These are phyloP conservation scores for Chrosomus eos DNA, from an alignment of 2,797 vertebrate species.

Conservation along the genomic window DNA sequence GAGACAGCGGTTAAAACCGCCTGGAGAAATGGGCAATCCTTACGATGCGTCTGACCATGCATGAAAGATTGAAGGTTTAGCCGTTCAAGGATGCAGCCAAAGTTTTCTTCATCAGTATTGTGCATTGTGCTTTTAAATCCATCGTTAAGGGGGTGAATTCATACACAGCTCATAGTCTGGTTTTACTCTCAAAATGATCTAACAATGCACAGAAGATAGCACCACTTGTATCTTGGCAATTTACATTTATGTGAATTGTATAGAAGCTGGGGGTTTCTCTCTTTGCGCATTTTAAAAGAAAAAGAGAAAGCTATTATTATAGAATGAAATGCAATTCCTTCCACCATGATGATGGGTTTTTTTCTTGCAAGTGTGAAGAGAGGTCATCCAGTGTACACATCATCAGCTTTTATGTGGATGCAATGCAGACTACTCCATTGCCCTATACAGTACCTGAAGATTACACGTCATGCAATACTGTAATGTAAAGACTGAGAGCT, in stretches of 20 bases:
- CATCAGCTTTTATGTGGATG: constrained; percentile 63
- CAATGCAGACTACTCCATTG: constrained; percentile 55
- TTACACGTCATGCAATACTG: constrained; percentile 70
- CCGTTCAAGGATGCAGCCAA: constrained; percentile 38
- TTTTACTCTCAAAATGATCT: constrained; percentile 27
- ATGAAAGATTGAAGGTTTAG: constrained; percentile 45
- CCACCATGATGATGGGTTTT: constrained; percentile 70
- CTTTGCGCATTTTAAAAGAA: constrained; percentile 57
- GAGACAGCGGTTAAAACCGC: constrained; percentile 49
- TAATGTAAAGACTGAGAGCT: constrained; percentile 67
- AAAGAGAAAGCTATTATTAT: constrained; percentile 63
- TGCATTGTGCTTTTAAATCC: constrained; percentile 35
- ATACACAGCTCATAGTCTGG: constrained; percentile 2
- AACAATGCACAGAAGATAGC: constrained; percentile 29
- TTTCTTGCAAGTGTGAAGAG: constrained; percentile 60
- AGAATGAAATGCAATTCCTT: constrained; percentile 68
- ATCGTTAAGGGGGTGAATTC: constrained; percentile 21
- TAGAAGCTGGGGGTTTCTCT: constrained; percentile 62
- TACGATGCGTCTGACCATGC: constrained; percentile 18
- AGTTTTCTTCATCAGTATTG: constrained; percentile 29
- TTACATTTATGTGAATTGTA: constrained; percentile 57
- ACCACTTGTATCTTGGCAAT: constrained; percentile 45
- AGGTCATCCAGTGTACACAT: constrained; percentile 59
- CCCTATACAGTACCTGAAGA: constrained; percentile 61
- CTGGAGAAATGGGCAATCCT: constrained; percentile 40